These are phyloP conservation scores for Micropoecilia bifurca DNA, from an alignment of 2,797 vertebrate species.

Conservation along the genomic window DNA sequence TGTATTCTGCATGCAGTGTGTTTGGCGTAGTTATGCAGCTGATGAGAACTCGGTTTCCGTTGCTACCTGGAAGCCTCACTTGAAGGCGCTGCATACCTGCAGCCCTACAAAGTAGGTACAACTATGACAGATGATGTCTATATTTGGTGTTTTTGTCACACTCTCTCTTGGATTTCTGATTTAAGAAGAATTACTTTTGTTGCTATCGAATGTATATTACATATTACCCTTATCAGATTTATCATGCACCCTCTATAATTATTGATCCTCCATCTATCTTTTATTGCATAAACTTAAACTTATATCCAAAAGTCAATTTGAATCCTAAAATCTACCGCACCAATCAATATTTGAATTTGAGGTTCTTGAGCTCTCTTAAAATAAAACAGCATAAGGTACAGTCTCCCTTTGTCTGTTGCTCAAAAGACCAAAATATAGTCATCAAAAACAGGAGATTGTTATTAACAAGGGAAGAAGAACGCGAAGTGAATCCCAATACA, in stretches of 20 bases:
- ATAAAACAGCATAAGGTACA: background rate
- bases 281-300: background rate
- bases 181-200: conserved; percentile 18
- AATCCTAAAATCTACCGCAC: background rate
- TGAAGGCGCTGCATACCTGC: conserved; percentile 92
- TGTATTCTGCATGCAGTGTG: conserved; percentile 89
- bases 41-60: conserved; percentile 99
- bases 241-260: background rate
- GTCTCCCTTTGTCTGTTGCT: background rate
- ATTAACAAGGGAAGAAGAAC: background rate
- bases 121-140: conserved; percentile 83
- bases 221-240: background rate
- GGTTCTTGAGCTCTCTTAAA: background rate
- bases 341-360: background rate
- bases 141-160: conserved; percentile 79
- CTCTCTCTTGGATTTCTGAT: conserved; percentile 18
- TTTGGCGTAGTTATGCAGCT: conserved; percentile 99
- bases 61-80: conserved; percentile 99
- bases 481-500: background rate
- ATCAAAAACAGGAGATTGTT: background rate
- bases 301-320: background rate
- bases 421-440: background rate
- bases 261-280: background rate
- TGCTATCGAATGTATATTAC: background rate
- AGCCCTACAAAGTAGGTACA: conserved; percentile 97